Evolutionary conservation across 2,113 vertebrate genomes (phyloP).

Genomic region (Phainopepla nitens): DNA sequence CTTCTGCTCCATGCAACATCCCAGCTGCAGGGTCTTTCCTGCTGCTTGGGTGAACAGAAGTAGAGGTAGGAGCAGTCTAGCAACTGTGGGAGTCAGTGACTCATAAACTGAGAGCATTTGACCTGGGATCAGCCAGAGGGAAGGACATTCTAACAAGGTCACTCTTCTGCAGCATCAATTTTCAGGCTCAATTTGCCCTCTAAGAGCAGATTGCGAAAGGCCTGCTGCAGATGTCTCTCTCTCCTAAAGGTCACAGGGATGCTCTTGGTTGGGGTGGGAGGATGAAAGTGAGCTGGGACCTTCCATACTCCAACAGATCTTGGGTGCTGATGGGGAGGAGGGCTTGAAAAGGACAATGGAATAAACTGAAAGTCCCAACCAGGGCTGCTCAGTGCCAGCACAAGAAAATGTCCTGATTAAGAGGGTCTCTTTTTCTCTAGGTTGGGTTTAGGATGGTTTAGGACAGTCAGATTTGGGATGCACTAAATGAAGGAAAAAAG

Average conservation of each 20-base stretch:
- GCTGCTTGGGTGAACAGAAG: rapidly evolving
- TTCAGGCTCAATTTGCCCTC: not conserved
- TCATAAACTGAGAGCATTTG: not conserved
- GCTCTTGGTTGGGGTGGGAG: not conserved
- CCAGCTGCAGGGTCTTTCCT: not conserved
- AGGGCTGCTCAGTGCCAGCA: not conserved
- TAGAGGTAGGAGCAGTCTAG: not conserved
- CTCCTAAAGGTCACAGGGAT: not conserved
- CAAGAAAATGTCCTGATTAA: not conserved
- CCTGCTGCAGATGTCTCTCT: not conserved
- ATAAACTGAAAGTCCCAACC: not conserved
- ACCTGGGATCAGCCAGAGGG: not conserved
- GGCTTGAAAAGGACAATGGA: not conserved
- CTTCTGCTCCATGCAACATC: not conserved
- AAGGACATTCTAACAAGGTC: not conserved
- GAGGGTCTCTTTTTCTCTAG: not conserved
- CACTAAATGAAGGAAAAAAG: not conserved
- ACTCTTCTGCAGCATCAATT: not conserved
- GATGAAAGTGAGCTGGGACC: not conserved
- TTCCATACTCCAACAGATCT: not conserved
- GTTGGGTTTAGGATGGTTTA: not conserved
- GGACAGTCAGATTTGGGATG: not conserved
- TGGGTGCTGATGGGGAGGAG: not conserved
- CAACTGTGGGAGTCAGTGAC: not conserved
- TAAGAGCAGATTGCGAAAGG: not conserved